phyloP scores from a whole-genome alignment of 1,140 invertebrate species.

The Trachelipus rathkii region DNA sequence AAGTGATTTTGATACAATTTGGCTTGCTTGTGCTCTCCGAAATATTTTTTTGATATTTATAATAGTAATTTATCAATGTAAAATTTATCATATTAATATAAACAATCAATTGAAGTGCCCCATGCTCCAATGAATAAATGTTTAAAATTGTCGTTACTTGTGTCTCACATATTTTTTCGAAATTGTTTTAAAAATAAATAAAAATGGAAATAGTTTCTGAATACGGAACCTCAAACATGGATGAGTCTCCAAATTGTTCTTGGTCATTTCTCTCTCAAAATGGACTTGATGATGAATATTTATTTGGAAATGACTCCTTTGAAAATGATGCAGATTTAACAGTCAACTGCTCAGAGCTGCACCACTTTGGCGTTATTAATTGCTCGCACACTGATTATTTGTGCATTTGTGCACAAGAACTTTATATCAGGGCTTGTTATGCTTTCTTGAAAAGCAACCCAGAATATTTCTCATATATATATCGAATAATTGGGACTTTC shows the following conservation, averaged over 20 bases:
- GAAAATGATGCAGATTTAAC: background rate
- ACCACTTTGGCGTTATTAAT: background rate
- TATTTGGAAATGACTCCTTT: background rate
- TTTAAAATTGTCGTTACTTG: too few species aligned
- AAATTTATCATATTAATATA: too few species aligned
- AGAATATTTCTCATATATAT: slow-evolving; percentile 54
- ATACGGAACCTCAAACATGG: background rate
- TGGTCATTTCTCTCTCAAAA: background rate
- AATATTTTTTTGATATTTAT: too few species aligned
- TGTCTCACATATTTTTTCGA: too few species aligned
- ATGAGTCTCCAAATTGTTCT: background rate
- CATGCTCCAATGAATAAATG: too few species aligned
- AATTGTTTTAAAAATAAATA: background rate
- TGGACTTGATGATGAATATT: background rate
- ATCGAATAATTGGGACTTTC: slow-evolving; percentile 57
- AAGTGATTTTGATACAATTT: too few species aligned
- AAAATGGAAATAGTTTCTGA: background rate
- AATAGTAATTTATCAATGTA: too few species aligned
- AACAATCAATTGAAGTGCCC: too few species aligned
- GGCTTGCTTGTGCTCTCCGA: too few species aligned
- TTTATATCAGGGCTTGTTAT: slow-evolving; percentile 31
- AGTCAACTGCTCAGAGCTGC: background rate
- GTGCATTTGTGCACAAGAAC: slow-evolving; percentile 32
- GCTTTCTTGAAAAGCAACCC: slow-evolving; percentile 18
- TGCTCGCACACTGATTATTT: slow-evolving; percentile 23